Percentiles rank a stretch among this genome's conserved stretches.
Conservation (phyloP, 2,113 vertebrate genomes). For the Donacobius atricapilla region DNA sequence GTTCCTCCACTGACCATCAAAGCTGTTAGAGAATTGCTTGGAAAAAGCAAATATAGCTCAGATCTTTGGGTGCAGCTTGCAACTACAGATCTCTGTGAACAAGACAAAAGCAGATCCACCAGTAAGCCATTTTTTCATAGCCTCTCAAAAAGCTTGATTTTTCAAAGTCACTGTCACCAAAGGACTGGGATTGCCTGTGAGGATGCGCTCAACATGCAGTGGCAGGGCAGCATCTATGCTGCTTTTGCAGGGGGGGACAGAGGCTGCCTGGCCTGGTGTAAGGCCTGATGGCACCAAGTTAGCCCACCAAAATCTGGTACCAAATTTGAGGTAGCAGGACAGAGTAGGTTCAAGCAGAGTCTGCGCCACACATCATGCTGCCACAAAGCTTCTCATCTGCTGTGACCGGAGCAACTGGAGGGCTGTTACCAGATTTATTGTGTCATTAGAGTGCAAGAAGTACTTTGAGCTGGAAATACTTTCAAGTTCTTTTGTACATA, state of each 20-base stretch:
- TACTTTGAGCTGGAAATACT: neutral
- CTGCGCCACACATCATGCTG: rapidly evolving
- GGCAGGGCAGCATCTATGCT: rapidly evolving
- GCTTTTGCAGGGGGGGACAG: neutral
- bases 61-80: neutral
- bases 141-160: neutral
- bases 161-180: neutral
- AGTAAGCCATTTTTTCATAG: neutral
- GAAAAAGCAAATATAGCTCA: neutral
- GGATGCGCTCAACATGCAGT: rapidly evolving
- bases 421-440: neutral
- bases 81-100: neutral
- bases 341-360: neutral
- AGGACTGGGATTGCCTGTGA: neutral
- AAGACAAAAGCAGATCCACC: neutral
- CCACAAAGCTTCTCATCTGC: neutral
- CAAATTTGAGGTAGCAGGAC: neutral
- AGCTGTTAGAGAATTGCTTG: neutral
- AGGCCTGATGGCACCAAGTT: neutral
- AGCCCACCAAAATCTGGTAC: neutral
- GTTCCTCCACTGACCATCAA: neutral
- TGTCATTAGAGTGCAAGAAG: neutral
- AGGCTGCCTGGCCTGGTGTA: neutral
- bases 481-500: neutral
- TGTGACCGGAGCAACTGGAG: neutral